Percentiles rank a stretch among this genome's conserved stretches.
Evolutionary conservation across 1,140 invertebrate species (phyloP).

Genomic region (Halesus radiatus): DNA sequence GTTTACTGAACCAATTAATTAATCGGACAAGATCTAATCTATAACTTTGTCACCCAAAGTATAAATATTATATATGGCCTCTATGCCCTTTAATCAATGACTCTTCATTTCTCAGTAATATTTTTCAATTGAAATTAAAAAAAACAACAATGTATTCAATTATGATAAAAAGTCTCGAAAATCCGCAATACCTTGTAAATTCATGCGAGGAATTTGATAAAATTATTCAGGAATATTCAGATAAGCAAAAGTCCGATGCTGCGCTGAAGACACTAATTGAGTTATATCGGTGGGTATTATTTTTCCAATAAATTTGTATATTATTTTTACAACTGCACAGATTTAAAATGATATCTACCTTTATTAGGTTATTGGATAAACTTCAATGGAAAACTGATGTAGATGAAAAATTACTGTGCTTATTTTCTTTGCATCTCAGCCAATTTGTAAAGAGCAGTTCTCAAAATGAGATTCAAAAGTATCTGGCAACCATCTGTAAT

Average conservation of each 20-base stretch:
- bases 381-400: slow-evolving; percentile 26
- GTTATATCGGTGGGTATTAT: slow-evolving; percentile 13
- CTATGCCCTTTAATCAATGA: too few species aligned
- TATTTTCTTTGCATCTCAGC: slow-evolving; percentile 15
- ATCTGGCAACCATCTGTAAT: slow-evolving; percentile 37
- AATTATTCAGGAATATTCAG: not conserved
- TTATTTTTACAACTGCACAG: not conserved
- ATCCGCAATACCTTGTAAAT: slow-evolving; percentile 5
- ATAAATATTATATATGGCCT: too few species aligned
- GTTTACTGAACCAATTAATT: too few species aligned
- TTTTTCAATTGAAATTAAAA: too few species aligned
- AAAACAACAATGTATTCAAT: not conserved
- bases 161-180: slow-evolving; percentile 1
- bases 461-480: slow-evolving; percentile 38
- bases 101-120: too few species aligned
- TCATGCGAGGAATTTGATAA: slow-evolving; percentile 15
- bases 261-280: slow-evolving; percentile 26
- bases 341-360: not conserved
- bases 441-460: slow-evolving; percentile 30
- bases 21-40: too few species aligned
- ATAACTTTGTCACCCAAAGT: not conserved
- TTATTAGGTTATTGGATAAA: slow-evolving; percentile 28
- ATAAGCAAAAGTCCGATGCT: slow-evolving; percentile 25
- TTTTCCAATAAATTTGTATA: slow-evolving; percentile 12
- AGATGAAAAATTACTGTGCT: slow-evolving; percentile 14